A percentile compares a stretch with the other conserved stretches of the same genome.
Evolutionary conservation across 2,113 vertebrate species (phyloP).

Genomic region (Psilopsiagon aymara): DNA sequence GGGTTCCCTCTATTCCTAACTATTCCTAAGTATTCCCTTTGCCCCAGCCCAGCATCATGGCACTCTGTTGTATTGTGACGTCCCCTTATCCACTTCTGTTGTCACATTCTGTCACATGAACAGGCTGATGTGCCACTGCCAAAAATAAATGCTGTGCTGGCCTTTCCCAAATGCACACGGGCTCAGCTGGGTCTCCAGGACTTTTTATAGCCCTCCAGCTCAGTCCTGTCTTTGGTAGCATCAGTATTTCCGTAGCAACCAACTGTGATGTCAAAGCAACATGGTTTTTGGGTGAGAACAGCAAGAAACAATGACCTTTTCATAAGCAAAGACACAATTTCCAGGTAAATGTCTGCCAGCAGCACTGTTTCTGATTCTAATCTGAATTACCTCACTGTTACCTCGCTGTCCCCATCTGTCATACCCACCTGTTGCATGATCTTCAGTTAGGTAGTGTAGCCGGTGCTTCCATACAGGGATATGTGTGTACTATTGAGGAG

Average conservation of each 20-base stretch:
- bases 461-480: not conserved
- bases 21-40: not conserved
- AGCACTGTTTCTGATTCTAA: not conserved
- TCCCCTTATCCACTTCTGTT: not conserved
- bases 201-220: slow-evolving; percentile 41
- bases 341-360: not conserved
- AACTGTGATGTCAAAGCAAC: slow-evolving; percentile 52
- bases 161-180: not conserved
- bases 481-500: not conserved
- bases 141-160: slow-evolving; percentile 32
- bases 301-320: slow-evolving; percentile 24
- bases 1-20: not conserved
- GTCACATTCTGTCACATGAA: not conserved
- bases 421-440: not conserved
- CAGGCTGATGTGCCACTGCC: not conserved
- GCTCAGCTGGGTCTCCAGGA: slow-evolving; percentile 24
- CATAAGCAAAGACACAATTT: slow-evolving; percentile 23
- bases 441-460: not conserved
- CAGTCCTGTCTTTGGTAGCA: slow-evolving; percentile 42
- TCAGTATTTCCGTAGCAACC: slow-evolving; percentile 51
- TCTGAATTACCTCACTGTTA: not conserved
- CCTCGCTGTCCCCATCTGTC: slow-evolving; percentile 18
- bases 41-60: not conserved
- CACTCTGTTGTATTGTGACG: not conserved
- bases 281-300: not conserved